Evolutionary conservation across 2,113 vertebrate genomes (phyloP), one percentile per base, ranked within the genome.

Genomic region (Amphilophus citrinellus): DNA sequence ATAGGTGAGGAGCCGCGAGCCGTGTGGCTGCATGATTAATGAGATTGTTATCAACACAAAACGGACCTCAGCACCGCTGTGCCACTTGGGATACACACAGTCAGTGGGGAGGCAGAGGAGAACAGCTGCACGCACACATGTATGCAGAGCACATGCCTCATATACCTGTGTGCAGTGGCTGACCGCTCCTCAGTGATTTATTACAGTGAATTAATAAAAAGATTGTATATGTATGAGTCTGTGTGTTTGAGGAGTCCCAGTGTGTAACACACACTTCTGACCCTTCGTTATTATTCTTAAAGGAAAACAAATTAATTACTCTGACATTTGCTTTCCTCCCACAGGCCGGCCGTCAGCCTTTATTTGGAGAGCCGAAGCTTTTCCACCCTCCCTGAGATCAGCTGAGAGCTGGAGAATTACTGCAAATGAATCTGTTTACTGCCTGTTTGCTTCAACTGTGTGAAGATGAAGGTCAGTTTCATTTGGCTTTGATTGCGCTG

Each of bases 41-140:
- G 82, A 90, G 88, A 94, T 94, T 93, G 93, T 96, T 94, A 95
- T 92, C 65, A 84, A 90, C 83, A 80, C 85, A 86, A 84, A 92
- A 86, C 80, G 83, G 85, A 89, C 85, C 83, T 90, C 86, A 86
- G 90, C 73, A 80, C 80, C 32, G 39, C 78, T 3, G 22, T 65
- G 50, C 47, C 50, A 65, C 58, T 87, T 79, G 47, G 62, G 60
- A 92, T 24, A 83, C 11, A 60, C 53, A 24, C 68, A 61, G 79
- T 59, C 88, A 65, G 83, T 8, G 56, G 35, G 63, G 24, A 91
- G 77, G 53, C 60, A 63, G 60, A 15, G 24, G 9, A 84, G 80
- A 60, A 60, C 27, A 65, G 9, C 24, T 53, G 42, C 83, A 76
- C 32, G 62, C 63, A 77, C 35, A 61, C 37, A 37, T 17, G 17